Conservation (phyloP, 1,140 invertebrate genomes). For the Bombus confusus region DNA sequence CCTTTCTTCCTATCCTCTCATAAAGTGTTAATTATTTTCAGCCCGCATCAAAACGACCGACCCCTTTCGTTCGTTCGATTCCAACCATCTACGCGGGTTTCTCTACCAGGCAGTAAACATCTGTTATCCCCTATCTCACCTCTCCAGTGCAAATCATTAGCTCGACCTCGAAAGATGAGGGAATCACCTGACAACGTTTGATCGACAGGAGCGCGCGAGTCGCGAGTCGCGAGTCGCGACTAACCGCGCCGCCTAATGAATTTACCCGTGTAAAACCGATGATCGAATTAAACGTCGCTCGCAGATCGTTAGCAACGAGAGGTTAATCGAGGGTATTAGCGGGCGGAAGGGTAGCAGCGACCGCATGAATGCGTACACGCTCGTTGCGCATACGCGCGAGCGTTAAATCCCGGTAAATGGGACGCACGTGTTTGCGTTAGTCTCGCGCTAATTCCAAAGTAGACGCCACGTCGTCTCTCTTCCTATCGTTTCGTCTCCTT, state of each 20-base stretch:
- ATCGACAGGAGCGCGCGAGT: too few species aligned
- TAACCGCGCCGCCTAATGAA: neutral
- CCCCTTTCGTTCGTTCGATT: too few species aligned
- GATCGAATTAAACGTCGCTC: slow-evolving; percentile 48
- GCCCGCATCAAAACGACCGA: too few species aligned
- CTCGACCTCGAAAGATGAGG: neutral
- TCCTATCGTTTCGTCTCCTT: neutral
- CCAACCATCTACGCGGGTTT: too few species aligned
- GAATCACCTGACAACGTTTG: neutral
- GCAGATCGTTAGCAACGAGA: slow-evolving; percentile 41
- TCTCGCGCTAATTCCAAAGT: slow-evolving; percentile 46
- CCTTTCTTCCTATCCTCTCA: too few species aligned
- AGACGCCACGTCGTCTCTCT: neutral
- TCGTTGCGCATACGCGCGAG: slow-evolving; percentile 30
- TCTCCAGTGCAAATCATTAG: neutral
- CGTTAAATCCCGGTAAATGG: slow-evolving; percentile 41
- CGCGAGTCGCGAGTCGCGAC: neutral
- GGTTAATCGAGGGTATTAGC: slow-evolving; percentile 47
- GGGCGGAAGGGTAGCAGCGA: neutral
- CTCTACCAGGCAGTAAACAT: too few species aligned
- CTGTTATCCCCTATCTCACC: too few species aligned
- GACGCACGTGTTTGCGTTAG: slow-evolving; percentile 42
- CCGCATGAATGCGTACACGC: neutral
- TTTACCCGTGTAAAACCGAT: slow-evolving; percentile 37
- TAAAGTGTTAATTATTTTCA: too few species aligned